Conservation (phyloP, 2,888 invertebrate species). For the Xestobium rufovillosum region DNA sequence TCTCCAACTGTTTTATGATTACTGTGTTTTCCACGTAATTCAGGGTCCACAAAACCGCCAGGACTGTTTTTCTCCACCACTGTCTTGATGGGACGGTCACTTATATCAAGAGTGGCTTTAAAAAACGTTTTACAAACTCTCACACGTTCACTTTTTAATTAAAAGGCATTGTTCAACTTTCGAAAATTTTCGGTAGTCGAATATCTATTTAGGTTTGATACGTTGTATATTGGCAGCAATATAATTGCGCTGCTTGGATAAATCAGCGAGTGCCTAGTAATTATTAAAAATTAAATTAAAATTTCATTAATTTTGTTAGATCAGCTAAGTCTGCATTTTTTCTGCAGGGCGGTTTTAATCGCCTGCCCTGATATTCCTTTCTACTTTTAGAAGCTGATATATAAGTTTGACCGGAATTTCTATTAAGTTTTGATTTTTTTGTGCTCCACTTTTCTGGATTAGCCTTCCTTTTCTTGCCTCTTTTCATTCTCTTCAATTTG, state of each 20-base stretch:
- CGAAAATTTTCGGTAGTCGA: conserved; percentile 16
- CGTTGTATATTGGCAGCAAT: conserved; percentile 17
- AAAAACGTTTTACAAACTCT: conserved; percentile 10
- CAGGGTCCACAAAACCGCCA: conserved; percentile 14
- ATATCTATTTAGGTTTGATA: conserved; percentile 7
- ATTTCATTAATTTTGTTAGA: conserved; percentile 18
- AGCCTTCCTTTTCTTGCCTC: too few relatives aligned
- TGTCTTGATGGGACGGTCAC: conserved; percentile 10
- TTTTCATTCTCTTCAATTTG: too few relatives aligned
- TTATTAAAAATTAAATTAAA: conserved; percentile 19
- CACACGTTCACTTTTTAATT: conserved; percentile 12
- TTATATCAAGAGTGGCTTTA: conserved; percentile 9
- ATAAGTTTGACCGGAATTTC: too few relatives aligned
- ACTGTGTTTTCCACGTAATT: conserved; percentile 21
- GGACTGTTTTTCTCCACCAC: conserved; percentile 14
- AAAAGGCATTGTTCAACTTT: conserved; percentile 18
- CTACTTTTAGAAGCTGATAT: too few relatives aligned
- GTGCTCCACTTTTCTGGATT: too few relatives aligned
- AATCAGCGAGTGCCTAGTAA: conserved; percentile 19
- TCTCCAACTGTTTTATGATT: conserved; percentile 20
- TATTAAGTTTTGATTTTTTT: too few relatives aligned
- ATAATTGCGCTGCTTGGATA: conserved; percentile 20
- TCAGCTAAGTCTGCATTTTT: conserved; percentile 24
- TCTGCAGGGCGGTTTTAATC: conserved; percentile 9
- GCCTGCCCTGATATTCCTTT: too few relatives aligned